phyloP scores from a whole-genome alignment of 2,888 invertebrate species.

The Xestia ashworthii region DNA sequence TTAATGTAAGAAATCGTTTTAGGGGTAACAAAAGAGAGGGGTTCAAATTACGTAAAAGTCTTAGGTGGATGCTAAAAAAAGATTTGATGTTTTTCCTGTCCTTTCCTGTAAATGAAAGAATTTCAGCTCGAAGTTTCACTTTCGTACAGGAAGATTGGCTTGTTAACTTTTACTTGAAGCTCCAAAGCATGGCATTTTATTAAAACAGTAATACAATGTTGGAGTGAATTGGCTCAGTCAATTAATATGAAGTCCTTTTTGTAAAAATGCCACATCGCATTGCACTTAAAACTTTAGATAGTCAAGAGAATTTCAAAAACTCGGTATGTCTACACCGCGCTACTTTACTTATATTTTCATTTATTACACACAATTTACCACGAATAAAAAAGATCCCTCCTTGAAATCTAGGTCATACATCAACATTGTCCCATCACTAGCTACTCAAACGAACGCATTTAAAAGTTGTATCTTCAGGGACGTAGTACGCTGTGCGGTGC shows the following conservation, averaged over 20 bases:
- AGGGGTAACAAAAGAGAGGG: conserved; percentile 20
- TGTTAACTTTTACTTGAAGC: conserved; percentile 5
- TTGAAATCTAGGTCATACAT: neutral
- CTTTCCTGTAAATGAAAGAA: conserved; percentile 19
- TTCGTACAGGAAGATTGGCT: neutral
- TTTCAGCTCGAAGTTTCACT: neutral
- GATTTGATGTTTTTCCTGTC: conserved; percentile 7
- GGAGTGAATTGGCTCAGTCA: neutral
- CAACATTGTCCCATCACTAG: conserved; percentile 10
- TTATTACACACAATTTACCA: too few relatives aligned
- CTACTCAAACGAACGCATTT: conserved; percentile 32
- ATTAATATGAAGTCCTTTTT: neutral
- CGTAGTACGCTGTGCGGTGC: conserved; percentile 21
- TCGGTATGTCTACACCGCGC: neutral
- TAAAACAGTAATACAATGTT: neutral
- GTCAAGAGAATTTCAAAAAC: neutral
- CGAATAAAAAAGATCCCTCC: neutral
- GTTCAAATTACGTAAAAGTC: conserved; percentile 28
- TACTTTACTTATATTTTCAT: neutral
- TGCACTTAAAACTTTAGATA: neutral
- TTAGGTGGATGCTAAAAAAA: conserved; percentile 5
- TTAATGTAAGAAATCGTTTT: conserved; percentile 31
- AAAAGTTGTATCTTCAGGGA: conserved; percentile 25
- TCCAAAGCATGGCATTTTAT: neutral
- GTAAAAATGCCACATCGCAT: neutral